Conservation (phyloP, 2,113 vertebrate species). For the Canis aureus region DNA sequence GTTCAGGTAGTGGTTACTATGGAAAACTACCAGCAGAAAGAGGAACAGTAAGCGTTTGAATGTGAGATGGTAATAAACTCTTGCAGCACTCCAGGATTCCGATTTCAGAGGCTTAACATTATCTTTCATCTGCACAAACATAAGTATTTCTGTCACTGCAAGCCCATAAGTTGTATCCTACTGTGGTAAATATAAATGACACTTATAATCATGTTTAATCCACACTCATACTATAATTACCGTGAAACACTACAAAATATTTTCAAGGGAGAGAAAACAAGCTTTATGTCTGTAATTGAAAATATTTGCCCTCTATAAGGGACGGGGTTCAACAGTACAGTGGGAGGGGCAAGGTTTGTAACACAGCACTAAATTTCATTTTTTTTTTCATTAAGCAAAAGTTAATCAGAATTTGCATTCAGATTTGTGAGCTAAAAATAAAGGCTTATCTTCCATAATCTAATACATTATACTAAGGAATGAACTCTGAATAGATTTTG, state of each 20-base stretch:
- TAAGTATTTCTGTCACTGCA: constrained; percentile 39
- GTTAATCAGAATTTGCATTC: not conserved
- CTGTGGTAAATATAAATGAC: constrained; percentile 67
- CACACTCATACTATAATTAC: constrained; percentile 48
- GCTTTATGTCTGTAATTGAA: not conserved
- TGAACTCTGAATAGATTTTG: constrained; percentile 12
- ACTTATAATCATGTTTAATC: constrained; percentile 45
- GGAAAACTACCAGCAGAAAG: constrained; percentile 21
- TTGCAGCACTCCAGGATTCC: constrained; percentile 54
- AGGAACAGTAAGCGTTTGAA: constrained; percentile 44
- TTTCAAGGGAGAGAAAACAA: constrained; percentile 42
- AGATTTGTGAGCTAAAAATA: constrained; percentile 6
- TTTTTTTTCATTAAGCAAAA: constrained; percentile 30
- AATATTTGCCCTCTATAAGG: constrained; percentile 6
- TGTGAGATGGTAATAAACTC: constrained; percentile 58
- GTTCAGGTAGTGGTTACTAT: constrained; percentile 45
- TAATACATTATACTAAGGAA: not conserved
- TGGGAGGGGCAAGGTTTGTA: not conserved
- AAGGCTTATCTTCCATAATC: not conserved
- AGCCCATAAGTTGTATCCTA: constrained; percentile 55
- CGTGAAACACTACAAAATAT: constrained; percentile 45
- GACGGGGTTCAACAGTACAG: not conserved
- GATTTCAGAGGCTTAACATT: constrained; percentile 61
- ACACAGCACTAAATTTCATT: not conserved
- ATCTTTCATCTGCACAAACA: constrained; percentile 41